Evolutionary conservation across 2,888 invertebrate genomes (phyloP), one percentile per base, ranked within the genome.

Genomic region (Cyclophora punctaria): DNA sequence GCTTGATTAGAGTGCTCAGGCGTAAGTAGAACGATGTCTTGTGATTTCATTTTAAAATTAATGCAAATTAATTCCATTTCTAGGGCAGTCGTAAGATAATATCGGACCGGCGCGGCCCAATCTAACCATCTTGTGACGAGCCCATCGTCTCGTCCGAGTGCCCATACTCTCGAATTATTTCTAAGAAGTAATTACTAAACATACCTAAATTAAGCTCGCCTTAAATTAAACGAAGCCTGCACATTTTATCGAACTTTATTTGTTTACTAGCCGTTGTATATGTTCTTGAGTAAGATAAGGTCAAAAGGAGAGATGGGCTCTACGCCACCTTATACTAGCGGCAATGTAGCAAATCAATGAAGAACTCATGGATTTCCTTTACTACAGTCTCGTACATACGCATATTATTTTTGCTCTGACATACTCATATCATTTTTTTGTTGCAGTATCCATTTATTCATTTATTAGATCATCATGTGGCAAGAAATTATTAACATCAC

Each of bases 1-100:
- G 59, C 56, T 61, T 66, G 62, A 73, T 69, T 69, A 67, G 64
- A 69, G 58, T 63, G 60, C 60, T 63, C 57, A 62, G 48, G 50
- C 49, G 49, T 63, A 63, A 64, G 67, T 69, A 59, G 67, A 69
- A 64, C 61, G 63, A 58, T 67, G 64, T 70, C 66, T 67, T 64
- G 59, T 62, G 52, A 54, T 62, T 67, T 70, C 65, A 67, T 67
- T 71, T 67, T 72, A 64, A 65, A 71, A 70, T 55, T 61, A 67
- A 80, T 78, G 77, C 71, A 77, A 78, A 80, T 78, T 72, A 72
- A 77, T 74, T 72, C 75, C 58, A 71, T 75, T 77, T 76, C 73
- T 78, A 78, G 73, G 69, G 73, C 75, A 74, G 65, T 60, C 66
- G 66, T 64, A 65, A 73, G 79, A 78, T 79, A 75, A 75, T 73